phyloP scores from a whole-genome alignment of 2,113 vertebrate species.

The Castor canadensis region DNA sequence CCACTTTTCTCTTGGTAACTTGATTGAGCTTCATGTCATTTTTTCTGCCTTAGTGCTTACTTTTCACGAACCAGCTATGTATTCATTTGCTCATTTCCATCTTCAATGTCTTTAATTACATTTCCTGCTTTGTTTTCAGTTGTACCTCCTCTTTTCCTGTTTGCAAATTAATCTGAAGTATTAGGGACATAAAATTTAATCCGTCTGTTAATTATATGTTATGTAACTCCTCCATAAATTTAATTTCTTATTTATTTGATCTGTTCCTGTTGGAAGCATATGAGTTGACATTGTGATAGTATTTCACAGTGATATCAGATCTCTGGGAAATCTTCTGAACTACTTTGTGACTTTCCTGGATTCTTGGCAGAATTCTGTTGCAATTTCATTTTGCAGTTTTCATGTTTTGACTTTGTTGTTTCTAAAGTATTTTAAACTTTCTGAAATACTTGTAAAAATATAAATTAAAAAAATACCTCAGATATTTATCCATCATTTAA shows the following conservation, averaged over 20 bases:
- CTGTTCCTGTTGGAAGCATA: background rate
- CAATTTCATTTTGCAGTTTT: too few species aligned
- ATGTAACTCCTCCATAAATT: background rate
- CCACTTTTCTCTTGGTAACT: background rate
- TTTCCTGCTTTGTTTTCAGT: background rate
- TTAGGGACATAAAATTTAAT: background rate
- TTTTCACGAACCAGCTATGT: too few species aligned
- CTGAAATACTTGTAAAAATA: background rate
- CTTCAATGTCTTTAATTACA: too few species aligned
- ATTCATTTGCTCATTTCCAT: background rate
- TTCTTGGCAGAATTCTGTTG: background rate
- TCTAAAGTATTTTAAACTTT: background rate
- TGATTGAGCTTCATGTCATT: background rate
- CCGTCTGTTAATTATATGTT: background rate
- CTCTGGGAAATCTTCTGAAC: background rate
- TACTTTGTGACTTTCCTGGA: background rate
- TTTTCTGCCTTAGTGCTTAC: background rate
- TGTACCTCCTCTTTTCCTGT: background rate
- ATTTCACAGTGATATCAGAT: too few species aligned
- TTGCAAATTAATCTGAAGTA: background rate
- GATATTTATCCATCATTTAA: background rate
- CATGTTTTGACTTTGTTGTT: background rate
- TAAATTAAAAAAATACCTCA: background rate
- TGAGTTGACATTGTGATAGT: background rate
- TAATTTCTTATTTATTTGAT: background rate